Conservation (phyloP, 1,140 invertebrate species). For the Elymnias hypermnestra region DNA sequence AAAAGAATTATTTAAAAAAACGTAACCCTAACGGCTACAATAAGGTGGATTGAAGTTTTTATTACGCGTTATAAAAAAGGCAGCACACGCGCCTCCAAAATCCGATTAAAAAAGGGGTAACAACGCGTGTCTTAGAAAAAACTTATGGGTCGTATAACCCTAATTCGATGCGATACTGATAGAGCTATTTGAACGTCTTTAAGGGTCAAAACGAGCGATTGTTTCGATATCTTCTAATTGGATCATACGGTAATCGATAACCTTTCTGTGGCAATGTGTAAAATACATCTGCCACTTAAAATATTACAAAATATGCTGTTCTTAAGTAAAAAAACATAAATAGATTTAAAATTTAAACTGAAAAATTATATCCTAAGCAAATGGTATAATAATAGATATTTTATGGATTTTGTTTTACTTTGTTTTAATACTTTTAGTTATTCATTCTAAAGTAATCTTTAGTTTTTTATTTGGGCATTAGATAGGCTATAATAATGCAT, state of each 20-base stretch:
- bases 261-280: constrained; percentile 56
- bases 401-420: too few relatives aligned
- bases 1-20: constrained; percentile 50
- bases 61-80: constrained; percentile 49
- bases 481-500: too few relatives aligned
- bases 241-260: constrained; percentile 73
- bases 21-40: constrained; percentile 61
- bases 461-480: too few relatives aligned
- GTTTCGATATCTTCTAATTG: constrained; percentile 73
- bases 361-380: too few relatives aligned
- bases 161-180: constrained; percentile 62
- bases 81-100: constrained; percentile 62
- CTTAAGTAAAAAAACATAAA: not conserved
- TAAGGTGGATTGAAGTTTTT: constrained; percentile 69
- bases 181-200: constrained; percentile 63
- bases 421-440: too few relatives aligned
- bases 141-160: constrained; percentile 52
- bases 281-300: constrained; percentile 59
- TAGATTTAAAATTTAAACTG: not conserved
- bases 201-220: constrained; percentile 53
- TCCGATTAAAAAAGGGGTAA: constrained; percentile 73
- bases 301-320: constrained; percentile 31
- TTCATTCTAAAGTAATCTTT: too few relatives aligned
- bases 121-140: constrained; percentile 58
- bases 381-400: too few relatives aligned